phyloP scores from a whole-genome alignment of 2,113 vertebrate genomes.

The Nothocercus nigrocapillus region DNA sequence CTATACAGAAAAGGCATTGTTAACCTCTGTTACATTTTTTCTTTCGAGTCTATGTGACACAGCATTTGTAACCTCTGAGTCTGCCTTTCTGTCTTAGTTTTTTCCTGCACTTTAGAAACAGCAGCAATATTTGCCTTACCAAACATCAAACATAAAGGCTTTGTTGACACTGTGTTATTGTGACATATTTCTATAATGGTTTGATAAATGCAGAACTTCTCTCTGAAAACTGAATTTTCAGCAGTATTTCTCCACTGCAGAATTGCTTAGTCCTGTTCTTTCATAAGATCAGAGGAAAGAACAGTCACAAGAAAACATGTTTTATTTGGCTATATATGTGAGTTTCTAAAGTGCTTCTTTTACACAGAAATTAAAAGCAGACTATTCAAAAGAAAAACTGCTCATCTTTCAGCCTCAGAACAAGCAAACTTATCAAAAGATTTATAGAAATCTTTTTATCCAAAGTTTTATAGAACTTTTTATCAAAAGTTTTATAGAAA shows the following conservation, averaged over 20 bases:
- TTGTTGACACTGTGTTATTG: background rate
- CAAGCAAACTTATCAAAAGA: background rate
- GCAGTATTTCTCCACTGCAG: background rate
- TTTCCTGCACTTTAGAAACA: background rate
- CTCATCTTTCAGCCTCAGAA: background rate
- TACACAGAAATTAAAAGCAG: constrained; percentile 30
- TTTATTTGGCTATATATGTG: constrained; percentile 25
- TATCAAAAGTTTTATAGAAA: background rate
- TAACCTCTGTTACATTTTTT: background rate
- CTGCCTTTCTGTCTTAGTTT: background rate
- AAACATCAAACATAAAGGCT: background rate
- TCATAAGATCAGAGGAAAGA: background rate
- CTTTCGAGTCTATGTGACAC: background rate
- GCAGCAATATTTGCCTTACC: background rate
- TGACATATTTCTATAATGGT: background rate
- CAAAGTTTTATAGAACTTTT: too few species aligned
- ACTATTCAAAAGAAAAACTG: background rate
- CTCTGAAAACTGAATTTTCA: background rate
- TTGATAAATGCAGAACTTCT: background rate
- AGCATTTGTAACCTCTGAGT: background rate
- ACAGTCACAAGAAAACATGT: constrained; percentile 25
- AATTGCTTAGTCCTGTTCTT: background rate
- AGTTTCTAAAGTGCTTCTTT: background rate
- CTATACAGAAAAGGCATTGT: background rate
- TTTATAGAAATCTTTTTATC: background rate